Evolutionary conservation across 2,113 vertebrate genomes (phyloP).

Genomic region (Mus pahari): DNA sequence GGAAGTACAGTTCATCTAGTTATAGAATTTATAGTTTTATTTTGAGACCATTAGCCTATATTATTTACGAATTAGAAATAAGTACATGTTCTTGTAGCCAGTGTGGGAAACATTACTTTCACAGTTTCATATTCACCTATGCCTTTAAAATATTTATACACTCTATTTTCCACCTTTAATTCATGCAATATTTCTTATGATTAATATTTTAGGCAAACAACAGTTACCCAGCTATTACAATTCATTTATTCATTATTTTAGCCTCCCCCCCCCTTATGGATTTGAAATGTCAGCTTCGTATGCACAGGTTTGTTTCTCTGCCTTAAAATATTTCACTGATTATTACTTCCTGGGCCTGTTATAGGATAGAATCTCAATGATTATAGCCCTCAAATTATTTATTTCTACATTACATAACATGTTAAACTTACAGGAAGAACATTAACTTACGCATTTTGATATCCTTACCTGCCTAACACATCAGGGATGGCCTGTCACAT

Average conservation of each 20-base stretch:
- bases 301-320: constrained; percentile 47
- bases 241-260: constrained; percentile 62
- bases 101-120: constrained; percentile 42
- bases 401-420: constrained; percentile 59
- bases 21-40: constrained; percentile 32
- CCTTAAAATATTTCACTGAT: constrained; percentile 46
- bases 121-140: constrained; percentile 48
- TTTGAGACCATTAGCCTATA: constrained; percentile 10
- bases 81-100: neutral
- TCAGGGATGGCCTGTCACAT: neutral
- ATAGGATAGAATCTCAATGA: constrained; percentile 44
- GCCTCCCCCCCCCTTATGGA: neutral
- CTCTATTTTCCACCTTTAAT: constrained; percentile 60
- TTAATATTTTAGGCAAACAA: constrained; percentile 53
- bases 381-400: constrained; percentile 42
- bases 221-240: constrained; percentile 28
- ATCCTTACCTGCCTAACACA: constrained; percentile 45
- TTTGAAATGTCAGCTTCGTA: constrained; percentile 58
- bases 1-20: neutral
- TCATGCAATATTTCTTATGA: constrained; percentile 54
- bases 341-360: constrained; percentile 29
- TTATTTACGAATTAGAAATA: constrained; percentile 46
- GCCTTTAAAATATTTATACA: constrained; percentile 37
- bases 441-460: constrained; percentile 61
- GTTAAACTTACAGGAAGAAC: constrained; percentile 57